Base-by-base conservation (phyloP, 2,888 invertebrate species). In the Dendrolimus houi region DNA sequence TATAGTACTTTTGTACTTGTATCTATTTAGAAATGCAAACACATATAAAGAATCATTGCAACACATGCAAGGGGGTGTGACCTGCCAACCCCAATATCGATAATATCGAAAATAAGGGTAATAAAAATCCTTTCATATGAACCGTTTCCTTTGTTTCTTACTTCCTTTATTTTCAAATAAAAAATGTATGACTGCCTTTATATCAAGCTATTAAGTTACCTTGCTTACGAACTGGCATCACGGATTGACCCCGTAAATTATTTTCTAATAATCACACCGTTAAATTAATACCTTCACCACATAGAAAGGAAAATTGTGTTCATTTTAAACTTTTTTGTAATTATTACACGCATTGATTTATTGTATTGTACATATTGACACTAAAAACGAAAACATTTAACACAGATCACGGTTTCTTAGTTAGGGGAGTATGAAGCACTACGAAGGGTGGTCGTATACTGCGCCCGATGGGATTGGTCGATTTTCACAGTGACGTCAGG, bases 171-270 rank as follows among this genome's bases (percentile, higher is more conserved):
- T 29, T 29, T 6, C 6, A 29, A 29, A 29, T 3, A 3, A 29
- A 3, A 29, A 29, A 29, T 6, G 29, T 29, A 29, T 29, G 6
- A 29, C 29, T 29, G 29, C 3, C 6, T 29, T 3, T 6, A 29
- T 29, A 29, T 29, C 6, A 29, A 29, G 29, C 29, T 66, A 57
- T 66, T 65, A 67, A 85, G 87, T 92, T 87, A 94, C 94, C 94
- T 94, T 94, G 94, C 92, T 94, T 94, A 85, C 94, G 93, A 85
- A 94, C 94, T 85, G 94, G 94, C 94, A 94, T 94, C 88, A 87
- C 90, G 89, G 83, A 82, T 83, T 87, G 88, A 88, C 88, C 89
- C 88, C 86, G 85, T 80, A 81, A 83, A 47, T 47, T 29, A 3
- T 29, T 29, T 29, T 29, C 9, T 47, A 47, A 9, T 47, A 47